A percentile compares a stretch with the other conserved stretches of the same genome.
phyloP scores from a whole-genome alignment of 2,888 invertebrate species.

The Lepidocyrtinus sp. region DNA sequence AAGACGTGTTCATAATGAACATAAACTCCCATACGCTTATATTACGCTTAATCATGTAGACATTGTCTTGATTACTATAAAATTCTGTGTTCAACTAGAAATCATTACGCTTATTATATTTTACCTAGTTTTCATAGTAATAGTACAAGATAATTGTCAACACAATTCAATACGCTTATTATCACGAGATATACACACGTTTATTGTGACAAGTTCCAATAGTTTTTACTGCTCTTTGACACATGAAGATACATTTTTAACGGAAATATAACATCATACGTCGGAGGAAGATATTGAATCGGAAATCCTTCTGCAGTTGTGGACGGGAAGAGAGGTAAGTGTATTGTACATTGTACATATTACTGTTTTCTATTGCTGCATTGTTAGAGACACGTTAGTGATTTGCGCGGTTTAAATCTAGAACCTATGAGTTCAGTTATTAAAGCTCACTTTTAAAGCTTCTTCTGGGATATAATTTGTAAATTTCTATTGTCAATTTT shows the following conservation, averaged over 20 bases:
- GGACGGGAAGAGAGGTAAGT: slow-evolving; percentile 36
- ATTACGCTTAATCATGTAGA: neutral
- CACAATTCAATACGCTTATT: too few species aligned
- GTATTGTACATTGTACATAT: neutral
- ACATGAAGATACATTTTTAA: neutral
- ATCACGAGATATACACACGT: too few species aligned
- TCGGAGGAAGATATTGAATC: slow-evolving; percentile 42
- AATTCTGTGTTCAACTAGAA: slow-evolving; percentile 31
- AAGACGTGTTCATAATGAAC: too few species aligned
- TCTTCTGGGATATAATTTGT: too few species aligned
- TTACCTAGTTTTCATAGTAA: slow-evolving; percentile 5
- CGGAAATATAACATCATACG: neutral
- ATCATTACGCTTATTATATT: slow-evolving; percentile 42
- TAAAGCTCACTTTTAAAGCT: too few species aligned
- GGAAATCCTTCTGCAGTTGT: neutral
- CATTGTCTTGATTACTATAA: neutral
- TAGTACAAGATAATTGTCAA: too few species aligned
- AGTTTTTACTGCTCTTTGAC: slow-evolving; percentile 3
- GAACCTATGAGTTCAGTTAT: too few species aligned
- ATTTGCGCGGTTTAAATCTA: too few species aligned
- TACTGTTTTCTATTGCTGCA: too few species aligned
- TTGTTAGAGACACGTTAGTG: too few species aligned
- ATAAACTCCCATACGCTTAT: slow-evolving; percentile 18
- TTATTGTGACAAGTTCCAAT: neutral
- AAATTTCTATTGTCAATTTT: too few species aligned